Conservation (phyloP, 2,888 invertebrate species). For the Machimus atricapillus region DNA sequence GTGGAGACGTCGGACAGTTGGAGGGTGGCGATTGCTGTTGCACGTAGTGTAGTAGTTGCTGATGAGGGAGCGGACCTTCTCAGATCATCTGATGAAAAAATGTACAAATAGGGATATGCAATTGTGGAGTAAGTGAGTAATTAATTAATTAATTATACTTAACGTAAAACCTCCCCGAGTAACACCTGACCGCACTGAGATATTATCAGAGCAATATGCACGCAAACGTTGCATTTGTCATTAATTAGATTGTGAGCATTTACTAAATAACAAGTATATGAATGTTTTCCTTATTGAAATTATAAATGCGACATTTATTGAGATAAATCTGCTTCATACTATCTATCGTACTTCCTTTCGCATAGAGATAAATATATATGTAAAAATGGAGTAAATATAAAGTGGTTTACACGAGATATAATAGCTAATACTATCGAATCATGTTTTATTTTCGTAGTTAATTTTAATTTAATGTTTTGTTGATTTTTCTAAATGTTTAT, state of each 20-base stretch:
- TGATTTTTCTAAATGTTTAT: constrained; percentile 43
- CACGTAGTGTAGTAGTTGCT: constrained; percentile 3
- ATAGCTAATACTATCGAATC: constrained; percentile 20
- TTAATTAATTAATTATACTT: constrained; percentile 17
- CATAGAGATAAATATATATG: constrained; percentile 29
- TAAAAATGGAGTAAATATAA: constrained; percentile 13
- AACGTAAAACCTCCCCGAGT: constrained; percentile 4
- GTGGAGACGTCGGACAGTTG: neutral
- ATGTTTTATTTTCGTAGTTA: constrained; percentile 41
- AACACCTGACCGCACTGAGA: constrained; percentile 13
- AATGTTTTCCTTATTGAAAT: constrained; percentile 20
- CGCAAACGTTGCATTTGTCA: neutral
- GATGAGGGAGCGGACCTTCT: constrained; percentile 56
- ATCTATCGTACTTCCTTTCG: neutral
- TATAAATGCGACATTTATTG: constrained; percentile 1
- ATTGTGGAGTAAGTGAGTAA: constrained; percentile 23
- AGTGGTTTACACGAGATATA: constrained; percentile 23
- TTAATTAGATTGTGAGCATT: constrained; percentile 19
- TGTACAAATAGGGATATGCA: constrained; percentile 67
- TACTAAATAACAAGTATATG: constrained; percentile 16
- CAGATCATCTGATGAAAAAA: constrained; percentile 76
- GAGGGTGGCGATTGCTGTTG: neutral
- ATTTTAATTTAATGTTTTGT: constrained; percentile 46
- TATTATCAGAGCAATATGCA: constrained; percentile 2
- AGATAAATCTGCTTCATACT: constrained; percentile 11